Evolutionary conservation across 2,113 vertebrate species (phyloP).

Genomic region (Grantiella picta): DNA sequence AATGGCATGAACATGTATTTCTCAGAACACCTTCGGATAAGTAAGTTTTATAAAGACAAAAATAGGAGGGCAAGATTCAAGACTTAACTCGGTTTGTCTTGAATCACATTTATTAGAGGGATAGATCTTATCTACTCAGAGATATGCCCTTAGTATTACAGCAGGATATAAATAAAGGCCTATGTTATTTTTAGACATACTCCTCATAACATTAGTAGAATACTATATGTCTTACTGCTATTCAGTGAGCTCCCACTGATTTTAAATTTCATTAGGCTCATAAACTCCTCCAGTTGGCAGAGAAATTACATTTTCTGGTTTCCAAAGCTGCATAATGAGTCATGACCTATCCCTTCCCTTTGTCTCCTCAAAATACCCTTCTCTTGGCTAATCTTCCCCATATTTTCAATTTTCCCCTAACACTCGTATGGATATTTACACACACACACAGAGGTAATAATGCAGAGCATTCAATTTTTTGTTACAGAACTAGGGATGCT

Average conservation of each 20-base stretch:
- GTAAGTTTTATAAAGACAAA: neutral
- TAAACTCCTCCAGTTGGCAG: constrained; percentile 49
- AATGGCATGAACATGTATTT: neutral
- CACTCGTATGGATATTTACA: neutral
- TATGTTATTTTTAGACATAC: neutral
- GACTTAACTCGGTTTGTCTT: neutral
- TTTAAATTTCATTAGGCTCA: constrained; percentile 53
- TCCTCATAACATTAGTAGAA: neutral
- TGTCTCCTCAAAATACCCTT: neutral
- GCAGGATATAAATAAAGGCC: constrained; percentile 17
- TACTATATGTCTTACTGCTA: constrained; percentile 14
- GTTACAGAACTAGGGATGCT: neutral
- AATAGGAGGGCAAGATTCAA: neutral
- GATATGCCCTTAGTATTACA: neutral
- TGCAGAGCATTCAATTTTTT: neutral
- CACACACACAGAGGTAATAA: neutral
- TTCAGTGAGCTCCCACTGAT: constrained; percentile 45
- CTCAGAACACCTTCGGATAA: neutral
- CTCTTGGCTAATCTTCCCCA: neutral
- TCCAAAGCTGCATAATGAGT: constrained; percentile 40
- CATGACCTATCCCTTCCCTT: constrained; percentile 18
- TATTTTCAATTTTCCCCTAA: constrained; percentile 37
- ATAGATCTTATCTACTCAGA: neutral
- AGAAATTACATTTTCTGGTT: constrained; percentile 53
- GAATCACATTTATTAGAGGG: neutral